Conservation (phyloP, 2,113 vertebrate genomes). For the Trinectes maculatus region DNA sequence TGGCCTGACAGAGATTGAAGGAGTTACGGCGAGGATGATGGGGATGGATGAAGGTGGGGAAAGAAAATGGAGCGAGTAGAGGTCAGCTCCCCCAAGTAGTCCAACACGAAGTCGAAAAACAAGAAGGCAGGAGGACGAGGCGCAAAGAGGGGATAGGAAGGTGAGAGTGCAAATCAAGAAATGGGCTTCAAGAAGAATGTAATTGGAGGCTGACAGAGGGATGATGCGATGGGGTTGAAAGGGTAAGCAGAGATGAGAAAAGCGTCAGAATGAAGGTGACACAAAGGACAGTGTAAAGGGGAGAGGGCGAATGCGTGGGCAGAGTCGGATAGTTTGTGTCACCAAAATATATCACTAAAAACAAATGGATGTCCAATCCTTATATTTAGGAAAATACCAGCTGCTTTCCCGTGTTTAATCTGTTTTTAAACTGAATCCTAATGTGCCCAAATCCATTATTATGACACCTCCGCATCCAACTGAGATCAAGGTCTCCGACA, state of each 20-base stretch:
- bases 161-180: constrained; percentile 31
- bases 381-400: too few species aligned
- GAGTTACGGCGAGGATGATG: constrained; percentile 61
- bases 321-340: neutral
- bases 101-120: constrained; percentile 43
- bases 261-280: constrained; percentile 19
- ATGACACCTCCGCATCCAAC: constrained; percentile 38
- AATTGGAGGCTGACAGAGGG: constrained; percentile 37
- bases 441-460: constrained; percentile 39
- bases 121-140: constrained; percentile 16
- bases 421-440: constrained; percentile 17
- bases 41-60: constrained; percentile 45
- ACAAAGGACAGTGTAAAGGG: constrained; percentile 15
- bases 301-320: neutral
- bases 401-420: constrained; percentile 17
- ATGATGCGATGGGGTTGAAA: constrained; percentile 37
- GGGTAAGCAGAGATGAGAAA: constrained; percentile 38
- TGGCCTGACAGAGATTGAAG: constrained; percentile 64
- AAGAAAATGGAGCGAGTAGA: constrained; percentile 26
- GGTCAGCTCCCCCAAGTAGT: constrained; percentile 48
- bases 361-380: constrained; percentile 1
- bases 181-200: constrained; percentile 25
- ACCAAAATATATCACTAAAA: neutral
- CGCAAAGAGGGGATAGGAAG: neutral
- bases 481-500: too few species aligned